phyloP scores from a whole-genome alignment of 1,140 invertebrate genomes.

The Pogonus chalceus region DNA sequence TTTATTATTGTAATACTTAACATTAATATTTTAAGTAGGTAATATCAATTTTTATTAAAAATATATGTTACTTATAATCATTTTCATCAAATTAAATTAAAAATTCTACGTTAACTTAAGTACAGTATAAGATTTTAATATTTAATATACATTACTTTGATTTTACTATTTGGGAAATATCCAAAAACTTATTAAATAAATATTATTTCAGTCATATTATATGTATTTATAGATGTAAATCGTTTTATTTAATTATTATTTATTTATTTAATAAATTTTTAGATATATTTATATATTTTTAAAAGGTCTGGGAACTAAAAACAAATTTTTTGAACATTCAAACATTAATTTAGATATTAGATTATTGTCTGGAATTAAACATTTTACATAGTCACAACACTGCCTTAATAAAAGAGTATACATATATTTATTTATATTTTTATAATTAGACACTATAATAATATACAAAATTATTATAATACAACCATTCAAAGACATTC shows the following conservation, averaged over 20 bases:
- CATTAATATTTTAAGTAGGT: no score
- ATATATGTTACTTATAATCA: no score
- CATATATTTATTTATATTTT: not conserved
- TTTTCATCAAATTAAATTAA: no score
- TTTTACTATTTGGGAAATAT: not conserved
- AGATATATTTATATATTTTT: not conserved
- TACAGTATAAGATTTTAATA: no score
- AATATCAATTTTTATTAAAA: no score
- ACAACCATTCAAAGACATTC: not conserved
- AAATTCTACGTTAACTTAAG: no score
- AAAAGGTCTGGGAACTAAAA: not conserved
- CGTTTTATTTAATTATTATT: not conserved
- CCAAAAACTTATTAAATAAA: not conserved
- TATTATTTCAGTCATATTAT: not conserved
- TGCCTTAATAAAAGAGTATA: not conserved
- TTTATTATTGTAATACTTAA: no score
- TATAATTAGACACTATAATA: not conserved
- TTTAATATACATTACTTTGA: not conserved
- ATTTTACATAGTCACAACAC: not conserved
- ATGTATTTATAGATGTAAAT: not conserved
- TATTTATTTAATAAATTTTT: not conserved
- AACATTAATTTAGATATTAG: constrained; percentile 1
- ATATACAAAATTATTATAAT: constrained; percentile 6
- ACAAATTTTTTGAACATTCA: not conserved
- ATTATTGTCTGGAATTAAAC: constrained; percentile 5